These are phyloP conservation scores for Pelecanoides urinatrix DNA, from an alignment of 2,113 vertebrate species.

Conservation along the genomic window DNA sequence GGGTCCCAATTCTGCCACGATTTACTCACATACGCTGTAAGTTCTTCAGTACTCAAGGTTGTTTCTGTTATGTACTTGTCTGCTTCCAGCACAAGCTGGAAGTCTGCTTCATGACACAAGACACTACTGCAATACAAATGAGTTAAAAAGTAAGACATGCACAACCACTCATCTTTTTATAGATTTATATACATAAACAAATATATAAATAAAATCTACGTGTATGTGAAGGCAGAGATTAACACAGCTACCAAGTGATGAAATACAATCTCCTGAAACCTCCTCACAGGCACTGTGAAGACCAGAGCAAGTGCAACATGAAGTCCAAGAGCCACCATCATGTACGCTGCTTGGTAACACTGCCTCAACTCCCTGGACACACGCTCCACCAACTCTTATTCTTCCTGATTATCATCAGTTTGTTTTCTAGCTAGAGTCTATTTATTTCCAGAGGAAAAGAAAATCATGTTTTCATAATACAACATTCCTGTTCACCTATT, in stretches of 20 bases:
- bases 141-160: background rate
- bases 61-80: background rate
- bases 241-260: background rate
- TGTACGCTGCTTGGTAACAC: background rate
- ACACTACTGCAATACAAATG: background rate
- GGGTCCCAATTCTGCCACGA: background rate
- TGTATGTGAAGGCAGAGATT: background rate
- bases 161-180: background rate
- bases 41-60: background rate
- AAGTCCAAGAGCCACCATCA: background rate
- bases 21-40: background rate
- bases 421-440: background rate
- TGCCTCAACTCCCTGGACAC: background rate
- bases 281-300: background rate
- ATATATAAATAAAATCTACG: background rate
- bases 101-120: background rate
- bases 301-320: background rate
- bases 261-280: background rate
- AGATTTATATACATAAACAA: background rate
- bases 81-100: background rate
- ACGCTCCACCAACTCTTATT: background rate
- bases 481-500: background rate
- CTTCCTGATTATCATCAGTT: background rate
- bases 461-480: background rate
- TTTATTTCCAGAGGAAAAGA: background rate